Conservation (phyloP, 2,888 invertebrate species). For the Cheilosia impressa region DNA sequence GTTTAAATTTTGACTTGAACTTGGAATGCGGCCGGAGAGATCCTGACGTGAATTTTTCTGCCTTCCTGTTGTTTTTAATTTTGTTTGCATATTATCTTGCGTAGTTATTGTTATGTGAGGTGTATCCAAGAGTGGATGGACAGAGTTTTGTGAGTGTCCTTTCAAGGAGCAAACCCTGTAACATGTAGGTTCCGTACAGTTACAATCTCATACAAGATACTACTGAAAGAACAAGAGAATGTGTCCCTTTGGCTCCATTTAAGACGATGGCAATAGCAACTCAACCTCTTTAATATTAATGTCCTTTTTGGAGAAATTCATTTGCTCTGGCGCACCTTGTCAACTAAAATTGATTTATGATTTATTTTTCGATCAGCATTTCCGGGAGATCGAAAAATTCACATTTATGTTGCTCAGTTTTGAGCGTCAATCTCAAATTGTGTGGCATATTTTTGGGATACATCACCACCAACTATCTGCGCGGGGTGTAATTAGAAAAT, state of each 20-base stretch:
- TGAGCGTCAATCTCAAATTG: background rate
- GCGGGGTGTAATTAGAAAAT: constrained; percentile 14
- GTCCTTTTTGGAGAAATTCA: constrained; percentile 37
- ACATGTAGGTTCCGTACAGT: constrained; percentile 20
- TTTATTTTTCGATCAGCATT: constrained; percentile 11
- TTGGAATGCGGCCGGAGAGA: constrained; percentile 63
- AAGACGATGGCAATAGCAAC: constrained; percentile 51
- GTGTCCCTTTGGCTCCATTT: constrained; percentile 48
- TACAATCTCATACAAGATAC: background rate
- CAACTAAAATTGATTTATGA: constrained; percentile 13
- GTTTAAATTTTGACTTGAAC: constrained; percentile 75
- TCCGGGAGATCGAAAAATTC: constrained; percentile 6
- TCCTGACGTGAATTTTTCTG: constrained; percentile 51
- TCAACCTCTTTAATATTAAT: constrained; percentile 60
- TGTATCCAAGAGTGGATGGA: background rate
- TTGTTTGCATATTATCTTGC: background rate
- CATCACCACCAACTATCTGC: background rate
- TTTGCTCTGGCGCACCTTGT: constrained; percentile 47
- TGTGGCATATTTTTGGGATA: constrained; percentile 21
- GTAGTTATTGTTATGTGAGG: background rate
- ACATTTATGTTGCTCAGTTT: constrained; percentile 31
- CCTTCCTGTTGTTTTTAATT: background rate
- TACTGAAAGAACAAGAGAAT: constrained; percentile 3
- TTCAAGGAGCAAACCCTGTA: constrained; percentile 30
- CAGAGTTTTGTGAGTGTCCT: constrained; percentile 17